Evolutionary conservation across 2,888 invertebrate genomes (phyloP).

Genomic region (Tenthredo mesomela): DNA sequence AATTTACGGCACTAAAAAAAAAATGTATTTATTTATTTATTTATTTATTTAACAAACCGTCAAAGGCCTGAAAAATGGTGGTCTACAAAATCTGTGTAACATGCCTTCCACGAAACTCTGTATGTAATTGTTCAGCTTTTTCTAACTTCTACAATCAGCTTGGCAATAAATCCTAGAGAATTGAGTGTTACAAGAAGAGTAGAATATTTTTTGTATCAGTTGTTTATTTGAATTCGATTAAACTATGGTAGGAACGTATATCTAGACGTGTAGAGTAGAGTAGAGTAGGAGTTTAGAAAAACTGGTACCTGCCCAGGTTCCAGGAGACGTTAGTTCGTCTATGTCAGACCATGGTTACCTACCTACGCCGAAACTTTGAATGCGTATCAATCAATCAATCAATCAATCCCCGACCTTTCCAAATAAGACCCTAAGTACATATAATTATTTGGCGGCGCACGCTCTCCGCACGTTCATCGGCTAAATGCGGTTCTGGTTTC

Average conservation of each 20-base stretch:
- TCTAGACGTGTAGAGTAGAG: background rate
- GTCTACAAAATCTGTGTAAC: background rate
- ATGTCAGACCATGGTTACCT: background rate
- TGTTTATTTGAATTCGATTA: background rate
- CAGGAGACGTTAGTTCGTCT: background rate
- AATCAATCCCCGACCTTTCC: constrained; percentile 44
- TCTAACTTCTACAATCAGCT: background rate
- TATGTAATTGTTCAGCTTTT: background rate
- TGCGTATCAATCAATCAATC: constrained; percentile 43
- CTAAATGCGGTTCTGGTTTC: constrained; percentile 38
- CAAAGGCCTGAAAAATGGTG: background rate
- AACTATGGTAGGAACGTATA: background rate
- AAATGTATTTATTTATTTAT: background rate
- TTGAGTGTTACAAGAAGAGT: background rate
- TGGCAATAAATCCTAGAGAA: background rate
- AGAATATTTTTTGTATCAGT: background rate
- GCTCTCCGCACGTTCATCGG: constrained; percentile 49
- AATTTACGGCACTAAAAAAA: background rate
- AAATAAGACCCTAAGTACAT: constrained; percentile 46
- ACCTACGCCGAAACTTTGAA: constrained; percentile 9
- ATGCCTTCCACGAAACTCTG: background rate
- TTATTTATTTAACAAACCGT: constrained; percentile 18
- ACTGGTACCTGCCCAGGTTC: background rate
- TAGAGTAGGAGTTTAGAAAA: background rate
- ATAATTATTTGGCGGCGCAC: constrained; percentile 50